A percentile compares a stretch with the other conserved stretches of the same genome.
Evolutionary conservation across 2,113 vertebrate genomes (phyloP).

Genomic region (Limanda limanda): DNA sequence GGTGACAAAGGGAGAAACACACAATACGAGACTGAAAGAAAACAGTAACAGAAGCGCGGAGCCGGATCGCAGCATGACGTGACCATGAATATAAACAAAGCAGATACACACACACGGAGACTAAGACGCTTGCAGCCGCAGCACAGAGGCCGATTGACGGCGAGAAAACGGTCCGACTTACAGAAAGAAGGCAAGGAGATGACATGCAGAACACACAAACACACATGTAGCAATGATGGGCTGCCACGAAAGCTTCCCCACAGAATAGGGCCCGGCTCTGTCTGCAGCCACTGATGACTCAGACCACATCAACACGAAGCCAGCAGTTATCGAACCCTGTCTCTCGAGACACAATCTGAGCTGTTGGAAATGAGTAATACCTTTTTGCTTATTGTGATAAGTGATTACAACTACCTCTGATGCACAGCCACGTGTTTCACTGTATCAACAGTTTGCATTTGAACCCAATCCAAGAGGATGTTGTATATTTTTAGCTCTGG

Average conservation of each 20-base stretch:
- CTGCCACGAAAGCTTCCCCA: slow-evolving; percentile 33
- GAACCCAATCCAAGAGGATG: not conserved
- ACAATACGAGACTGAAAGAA: not conserved
- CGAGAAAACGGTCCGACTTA: not conserved
- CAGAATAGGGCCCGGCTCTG: slow-evolving; percentile 11
- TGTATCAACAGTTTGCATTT: not conserved
- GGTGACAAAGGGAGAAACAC: slow-evolving; percentile 1
- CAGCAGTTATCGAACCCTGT: slow-evolving; percentile 9
- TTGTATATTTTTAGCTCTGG: not conserved
- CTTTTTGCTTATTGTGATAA: slow-evolving; percentile 1
- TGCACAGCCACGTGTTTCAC: not conserved
- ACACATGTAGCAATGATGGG: not conserved
- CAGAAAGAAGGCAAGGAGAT: not conserved
- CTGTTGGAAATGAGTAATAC: slow-evolving; percentile 25
- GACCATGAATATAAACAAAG: slow-evolving; percentile 35
- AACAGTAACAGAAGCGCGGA: slow-evolving; percentile 12
- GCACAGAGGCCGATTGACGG: slow-evolving; percentile 46
- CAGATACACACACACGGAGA: not conserved
- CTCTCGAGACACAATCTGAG: not conserved
- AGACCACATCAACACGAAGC: not conserved
- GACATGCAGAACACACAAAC: not conserved
- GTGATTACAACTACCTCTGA: not conserved
- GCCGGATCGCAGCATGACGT: slow-evolving; percentile 4
- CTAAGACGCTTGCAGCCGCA: slow-evolving; percentile 11
- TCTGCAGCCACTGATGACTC: slow-evolving; percentile 31